phyloP scores from a whole-genome alignment of 2,113 vertebrate species.

The Baryphthengus martii region DNA sequence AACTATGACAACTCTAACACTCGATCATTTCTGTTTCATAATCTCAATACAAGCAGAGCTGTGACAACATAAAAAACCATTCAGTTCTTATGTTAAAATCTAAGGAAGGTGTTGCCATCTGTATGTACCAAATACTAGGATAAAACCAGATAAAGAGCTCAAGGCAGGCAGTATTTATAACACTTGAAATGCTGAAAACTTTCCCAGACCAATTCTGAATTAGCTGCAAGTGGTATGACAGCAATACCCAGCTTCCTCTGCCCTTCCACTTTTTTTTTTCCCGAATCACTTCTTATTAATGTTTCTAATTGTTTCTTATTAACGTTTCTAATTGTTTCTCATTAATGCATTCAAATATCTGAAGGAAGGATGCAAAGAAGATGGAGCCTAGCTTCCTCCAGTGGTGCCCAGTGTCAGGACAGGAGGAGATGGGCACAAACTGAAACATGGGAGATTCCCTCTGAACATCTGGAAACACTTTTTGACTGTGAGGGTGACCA shows the following conservation, averaged over 20 bases:
- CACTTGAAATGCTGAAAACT: background rate
- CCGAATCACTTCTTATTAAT: background rate
- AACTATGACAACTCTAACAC: background rate
- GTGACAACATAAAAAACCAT: background rate
- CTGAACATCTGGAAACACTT: background rate
- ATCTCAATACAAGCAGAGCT: background rate
- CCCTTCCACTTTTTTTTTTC: background rate
- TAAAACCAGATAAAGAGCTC: background rate
- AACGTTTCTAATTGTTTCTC: background rate
- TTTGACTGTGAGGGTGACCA: fast-evolving
- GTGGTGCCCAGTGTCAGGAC: background rate
- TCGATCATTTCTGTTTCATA: background rate
- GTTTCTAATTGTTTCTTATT: too few relatives aligned
- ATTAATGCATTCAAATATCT: background rate
- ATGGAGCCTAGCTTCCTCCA: background rate
- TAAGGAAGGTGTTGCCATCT: background rate
- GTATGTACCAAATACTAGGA: background rate
- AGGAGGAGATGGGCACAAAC: background rate
- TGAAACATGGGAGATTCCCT: background rate
- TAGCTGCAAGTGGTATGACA: background rate
- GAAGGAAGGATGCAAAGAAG: background rate
- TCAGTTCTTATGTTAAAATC: background rate
- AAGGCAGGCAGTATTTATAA: background rate
- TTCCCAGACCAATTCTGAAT: background rate
- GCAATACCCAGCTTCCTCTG: background rate